A percentile compares a stretch with the other conserved stretches of the same genome.
Conservation (phyloP, 2,888 invertebrate species). For the Nymphalis polychloros region DNA sequence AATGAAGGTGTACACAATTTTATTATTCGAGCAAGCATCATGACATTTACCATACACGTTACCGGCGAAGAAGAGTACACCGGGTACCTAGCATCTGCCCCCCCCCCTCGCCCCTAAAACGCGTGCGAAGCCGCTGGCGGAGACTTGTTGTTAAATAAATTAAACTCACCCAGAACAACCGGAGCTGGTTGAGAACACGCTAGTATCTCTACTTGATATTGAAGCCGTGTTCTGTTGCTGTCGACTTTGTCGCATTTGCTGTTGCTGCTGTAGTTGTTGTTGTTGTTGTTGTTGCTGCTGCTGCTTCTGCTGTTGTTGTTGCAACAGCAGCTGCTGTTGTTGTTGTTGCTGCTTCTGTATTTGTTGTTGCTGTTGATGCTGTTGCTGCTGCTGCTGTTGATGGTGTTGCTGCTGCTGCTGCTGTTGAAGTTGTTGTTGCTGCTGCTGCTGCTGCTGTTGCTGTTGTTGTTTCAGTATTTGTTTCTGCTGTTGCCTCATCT, state of each 20-base stretch:
- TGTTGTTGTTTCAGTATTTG: slow-evolving; percentile 40
- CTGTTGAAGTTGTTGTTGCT: slow-evolving; percentile 45
- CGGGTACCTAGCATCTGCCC: too few species aligned
- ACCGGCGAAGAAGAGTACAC: too few species aligned
- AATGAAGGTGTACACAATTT: too few species aligned
- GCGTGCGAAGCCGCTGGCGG: too few species aligned
- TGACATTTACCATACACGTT: too few species aligned
- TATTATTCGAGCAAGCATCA: too few species aligned
- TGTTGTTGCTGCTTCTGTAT: slow-evolving; percentile 45
- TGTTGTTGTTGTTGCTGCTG: slow-evolving; percentile 45
- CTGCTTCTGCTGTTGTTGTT: slow-evolving; percentile 40
- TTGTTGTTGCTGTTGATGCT: slow-evolving; percentile 30
- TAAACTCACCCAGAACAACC: slow-evolving; percentile 70
- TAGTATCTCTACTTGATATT: slow-evolving; percentile 70
- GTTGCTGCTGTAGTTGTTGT: slow-evolving; percentile 44
- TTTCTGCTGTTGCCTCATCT: slow-evolving; percentile 44
- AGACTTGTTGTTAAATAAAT: too few species aligned
- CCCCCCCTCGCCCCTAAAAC: too few species aligned
- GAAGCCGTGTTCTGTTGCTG: slow-evolving; percentile 52
- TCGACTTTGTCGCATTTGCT: slow-evolving; percentile 46
- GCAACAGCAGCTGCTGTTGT: slow-evolving; percentile 43
- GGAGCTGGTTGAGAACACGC: slow-evolving; percentile 73
- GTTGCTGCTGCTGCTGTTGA: slow-evolving; percentile 31
- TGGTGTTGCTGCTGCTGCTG: slow-evolving; percentile 47
- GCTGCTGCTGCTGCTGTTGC: slow-evolving; percentile 41